A percentile compares a stretch with the other conserved stretches of the same genome.
Evolutionary conservation across 1,140 invertebrate genomes (phyloP).

Genomic region (Oreohelix idahoensis): DNA sequence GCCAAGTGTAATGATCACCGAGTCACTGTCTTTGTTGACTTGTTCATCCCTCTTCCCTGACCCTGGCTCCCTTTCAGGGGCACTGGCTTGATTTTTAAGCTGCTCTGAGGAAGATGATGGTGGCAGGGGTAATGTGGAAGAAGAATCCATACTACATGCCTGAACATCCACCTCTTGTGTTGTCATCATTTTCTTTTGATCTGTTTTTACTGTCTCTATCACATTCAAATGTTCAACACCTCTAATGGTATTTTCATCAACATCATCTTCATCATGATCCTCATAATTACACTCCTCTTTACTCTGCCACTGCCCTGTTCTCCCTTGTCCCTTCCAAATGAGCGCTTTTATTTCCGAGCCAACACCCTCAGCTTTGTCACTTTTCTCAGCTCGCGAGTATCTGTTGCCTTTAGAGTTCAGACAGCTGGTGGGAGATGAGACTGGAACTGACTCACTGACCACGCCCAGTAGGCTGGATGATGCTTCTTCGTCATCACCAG

Average conservation of each 20-base stretch:
- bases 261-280: slow-evolving; percentile 3
- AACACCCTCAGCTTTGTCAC: neutral
- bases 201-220: neutral
- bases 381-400: neutral
- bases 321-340: neutral
- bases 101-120: neutral
- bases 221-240: neutral
- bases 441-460: neutral
- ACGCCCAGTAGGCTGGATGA: slow-evolving; percentile 3
- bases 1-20: neutral
- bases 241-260: neutral
- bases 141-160: neutral
- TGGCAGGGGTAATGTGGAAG: neutral
- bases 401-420: neutral
- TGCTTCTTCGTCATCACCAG: neutral
- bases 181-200: neutral
- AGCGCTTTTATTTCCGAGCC: slow-evolving; percentile 13
- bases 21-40: neutral
- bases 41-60: neutral
- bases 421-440: neutral
- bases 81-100: neutral
- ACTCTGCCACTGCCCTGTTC: neutral
- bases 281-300: neutral
- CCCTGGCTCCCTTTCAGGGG: neutral
- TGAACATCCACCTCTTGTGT: neutral